Base-by-base conservation (phyloP, 2,888 invertebrate species). In the Nyleta sp. region DNA sequence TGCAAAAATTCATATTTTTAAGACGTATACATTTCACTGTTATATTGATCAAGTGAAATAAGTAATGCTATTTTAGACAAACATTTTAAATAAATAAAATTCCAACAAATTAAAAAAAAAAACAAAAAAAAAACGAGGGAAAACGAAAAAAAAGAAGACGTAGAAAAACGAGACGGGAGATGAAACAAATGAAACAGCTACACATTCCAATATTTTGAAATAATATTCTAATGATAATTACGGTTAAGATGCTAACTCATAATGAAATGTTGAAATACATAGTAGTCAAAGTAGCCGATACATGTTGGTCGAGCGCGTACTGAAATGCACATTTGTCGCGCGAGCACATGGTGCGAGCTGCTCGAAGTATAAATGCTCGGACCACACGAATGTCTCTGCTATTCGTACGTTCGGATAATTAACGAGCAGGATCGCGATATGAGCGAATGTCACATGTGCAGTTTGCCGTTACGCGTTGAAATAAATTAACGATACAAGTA, bases 1-100 rank as follows among this genome's bases (percentile, higher is more conserved):
- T 68, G 71, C 68, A 64, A 35, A 75, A 76, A 55, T 62, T 59
- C 78, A 78, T 78, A 78, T 78, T 78, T 78, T 72, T 78, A 78
- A 78, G 57, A 78, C 57, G 55, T 78, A 78, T 72, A 78, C 72
- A 72, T 77, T 72, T 67, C 77, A 60, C 77, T 72, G 72, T 78
- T 78, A 62, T 67, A 72, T 78, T 78, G 31, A 72, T 78, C 77
- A 52, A 78, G 72, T 72, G 40, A 62, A 78, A 78, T 72, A 67
- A 68, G 72, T 62, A 78, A 72, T 78, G 72, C 72, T 78, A 78
- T 78, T 78, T 78, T 78, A 72, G 77, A 77, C 65, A 72, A 77
- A 72, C 67, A 53, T 77, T 77, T 77, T 77, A 72, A 72, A 77
- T 72, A 72, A 55, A 59, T 71, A 48, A 55, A 67, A 77, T 65